Base-by-base conservation (phyloP, 2,888 invertebrate species). In the Aphrophora alni region DNA sequence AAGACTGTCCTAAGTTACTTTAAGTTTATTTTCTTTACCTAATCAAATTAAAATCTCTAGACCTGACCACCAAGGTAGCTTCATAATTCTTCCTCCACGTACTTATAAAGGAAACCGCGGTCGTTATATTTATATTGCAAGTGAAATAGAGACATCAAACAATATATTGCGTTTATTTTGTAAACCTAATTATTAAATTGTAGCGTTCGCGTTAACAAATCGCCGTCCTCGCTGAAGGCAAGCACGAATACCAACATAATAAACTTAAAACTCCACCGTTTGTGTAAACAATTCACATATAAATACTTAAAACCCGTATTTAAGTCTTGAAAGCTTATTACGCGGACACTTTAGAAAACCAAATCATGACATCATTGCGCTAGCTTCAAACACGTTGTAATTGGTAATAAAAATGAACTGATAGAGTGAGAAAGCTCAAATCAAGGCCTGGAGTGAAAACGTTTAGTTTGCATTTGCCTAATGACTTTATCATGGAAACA, bases 111-210 rank as follows among this genome's bases (percentile, higher is more conserved):
- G 33, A 5, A 33, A 33, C 33, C 33, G 33, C 33, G 33, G 8
- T 33, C 33, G 33, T 33, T 33, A 33, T 33, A 8, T n/a, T n/a
- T n/a, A n/a, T 8, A 8, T 8, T 33, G 5, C 33, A 33, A 33
- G 33, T 33, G 33, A 8, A 59, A 59, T 59, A 21, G 21, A 59
- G 59, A n/a, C 59, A 21, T 59, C 59, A 59, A 59, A 59, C 59
- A 59, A 59, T 59, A 59, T 59, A 59, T 59, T 21, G 59, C 21
- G 59, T 59, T 59, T 59, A 59, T 59, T 59, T 59, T 59, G 59
- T 33, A 33, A 33, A 33, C 5, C 8, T 33, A 33, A 33, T 33
- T 33, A 8, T 21, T 21, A 59, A 59, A 59, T 59, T 59, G 59
- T 59, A 59, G 59, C 59, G 59, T 59, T 59, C 21, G 59, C 59